These are phyloP conservation scores for Rugalucina vietnamica DNA, from an alignment of 2,888 invertebrate genomes.

Conservation along the genomic window DNA sequence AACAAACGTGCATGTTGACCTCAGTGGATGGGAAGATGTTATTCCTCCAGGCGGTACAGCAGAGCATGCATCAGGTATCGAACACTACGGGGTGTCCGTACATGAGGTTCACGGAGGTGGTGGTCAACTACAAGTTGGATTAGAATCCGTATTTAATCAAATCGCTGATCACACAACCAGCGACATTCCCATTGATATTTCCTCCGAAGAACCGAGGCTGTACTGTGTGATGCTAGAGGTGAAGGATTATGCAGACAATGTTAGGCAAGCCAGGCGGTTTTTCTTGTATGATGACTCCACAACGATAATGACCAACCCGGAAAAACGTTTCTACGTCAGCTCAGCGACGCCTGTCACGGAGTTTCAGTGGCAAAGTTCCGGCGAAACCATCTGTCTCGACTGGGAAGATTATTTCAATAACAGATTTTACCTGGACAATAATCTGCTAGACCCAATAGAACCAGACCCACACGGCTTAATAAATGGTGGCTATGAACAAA, in stretches of 20 bases:
- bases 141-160: background rate
- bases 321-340: slow-evolving; percentile 22
- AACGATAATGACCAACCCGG: too few relatives aligned
- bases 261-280: background rate
- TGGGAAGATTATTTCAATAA: slow-evolving; percentile 62
- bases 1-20: slow-evolving; percentile 24
- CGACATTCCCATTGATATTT: too few relatives aligned
- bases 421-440: slow-evolving; percentile 26
- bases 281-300: background rate
- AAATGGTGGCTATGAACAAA: slow-evolving; percentile 62
- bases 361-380: slow-evolving; percentile 61
- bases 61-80: slow-evolving; percentile 55
- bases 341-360: slow-evolving; percentile 46
- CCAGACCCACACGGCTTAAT: slow-evolving; percentile 48
- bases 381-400: slow-evolving; percentile 44
- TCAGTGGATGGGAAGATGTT: slow-evolving; percentile 62
- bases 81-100: slow-evolving; percentile 41
- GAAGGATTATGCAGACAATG: background rate
- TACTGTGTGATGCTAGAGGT: background rate
- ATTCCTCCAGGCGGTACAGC: slow-evolving; percentile 34
- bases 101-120: slow-evolving; percentile 25
- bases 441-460: slow-evolving; percentile 39
- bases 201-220: background rate
- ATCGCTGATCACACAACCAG: background rate
- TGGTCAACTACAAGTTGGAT: background rate